Evolutionary conservation across 2,888 invertebrate genomes (phyloP).

Genomic region (Periphyllus acericola): DNA sequence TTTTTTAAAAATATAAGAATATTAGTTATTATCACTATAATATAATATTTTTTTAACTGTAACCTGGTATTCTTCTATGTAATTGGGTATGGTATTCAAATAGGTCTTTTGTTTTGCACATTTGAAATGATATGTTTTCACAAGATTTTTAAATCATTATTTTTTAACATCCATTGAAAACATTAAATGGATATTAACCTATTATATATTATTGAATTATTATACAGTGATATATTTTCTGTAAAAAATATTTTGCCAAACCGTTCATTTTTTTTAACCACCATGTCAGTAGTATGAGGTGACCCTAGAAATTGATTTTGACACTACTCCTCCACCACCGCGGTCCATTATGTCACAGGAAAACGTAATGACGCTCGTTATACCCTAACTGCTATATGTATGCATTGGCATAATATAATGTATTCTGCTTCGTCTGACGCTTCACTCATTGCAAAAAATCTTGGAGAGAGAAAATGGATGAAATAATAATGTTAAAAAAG

Average conservation of each 20-base stretch:
- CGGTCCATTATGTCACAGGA: slow-evolving; percentile 13
- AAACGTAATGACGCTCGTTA: slow-evolving; percentile 26
- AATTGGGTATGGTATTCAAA: not conserved
- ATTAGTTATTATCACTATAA: too few species aligned
- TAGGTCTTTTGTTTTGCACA: not conserved
- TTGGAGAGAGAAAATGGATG: not conserved
- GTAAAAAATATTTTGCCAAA: slow-evolving; percentile 4
- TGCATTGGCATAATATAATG: slow-evolving; percentile 6
- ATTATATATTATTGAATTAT: not conserved
- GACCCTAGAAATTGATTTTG: slow-evolving; percentile 51
- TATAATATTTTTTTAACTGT: too few species aligned
- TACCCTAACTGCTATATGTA: not conserved
- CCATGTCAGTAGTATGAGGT: not conserved
- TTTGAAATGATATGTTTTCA: too few species aligned
- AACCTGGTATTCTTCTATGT: not conserved
- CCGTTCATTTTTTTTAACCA: not conserved
- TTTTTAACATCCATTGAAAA: not conserved
- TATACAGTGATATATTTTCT: not conserved
- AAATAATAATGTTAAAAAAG: not conserved
- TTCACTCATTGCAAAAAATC: not conserved
- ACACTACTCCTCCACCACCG: not conserved
- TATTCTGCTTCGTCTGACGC: slow-evolving; percentile 20
- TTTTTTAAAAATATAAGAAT: too few species aligned
- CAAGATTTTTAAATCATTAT: not conserved
- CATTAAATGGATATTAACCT: not conserved